phyloP scores from a whole-genome alignment of 2,797 vertebrate species.

The Channallabes apus region DNA sequence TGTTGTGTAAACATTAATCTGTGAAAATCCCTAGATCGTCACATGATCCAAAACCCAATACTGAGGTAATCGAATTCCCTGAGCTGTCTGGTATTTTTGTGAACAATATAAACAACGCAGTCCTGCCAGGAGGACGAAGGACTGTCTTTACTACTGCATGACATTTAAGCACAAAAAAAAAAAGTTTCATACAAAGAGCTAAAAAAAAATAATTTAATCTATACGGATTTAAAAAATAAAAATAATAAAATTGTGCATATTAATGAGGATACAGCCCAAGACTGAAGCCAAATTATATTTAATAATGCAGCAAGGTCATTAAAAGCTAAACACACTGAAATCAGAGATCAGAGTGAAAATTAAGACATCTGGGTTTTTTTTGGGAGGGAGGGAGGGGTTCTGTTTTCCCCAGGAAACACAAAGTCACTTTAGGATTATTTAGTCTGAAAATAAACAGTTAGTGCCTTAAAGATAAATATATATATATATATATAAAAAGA shows the following conservation, averaged over 20 bases:
- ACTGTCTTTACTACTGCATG: neutral
- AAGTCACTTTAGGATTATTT: neutral
- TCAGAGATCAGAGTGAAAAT: neutral
- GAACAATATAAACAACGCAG: neutral
- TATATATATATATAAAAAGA: too few relatives aligned
- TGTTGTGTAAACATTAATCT: neutral
- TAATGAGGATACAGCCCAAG: neutral
- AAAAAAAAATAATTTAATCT: neutral
- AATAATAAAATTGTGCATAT: neutral
- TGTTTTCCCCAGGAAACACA: neutral
- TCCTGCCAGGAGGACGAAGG: neutral
- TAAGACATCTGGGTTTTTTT: neutral
- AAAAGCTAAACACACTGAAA: too few relatives aligned
- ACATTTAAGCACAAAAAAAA: neutral
- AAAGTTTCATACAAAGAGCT: too few relatives aligned
- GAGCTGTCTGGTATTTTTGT: neutral
- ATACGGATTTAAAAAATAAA: neutral
- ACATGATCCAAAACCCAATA: conserved; percentile 5
- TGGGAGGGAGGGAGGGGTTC: too few relatives aligned
- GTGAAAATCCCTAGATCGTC: neutral
- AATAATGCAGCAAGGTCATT: neutral
- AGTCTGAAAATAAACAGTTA: neutral
- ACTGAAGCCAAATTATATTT: neutral
- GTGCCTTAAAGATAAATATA: too few relatives aligned
- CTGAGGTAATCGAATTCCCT: too few relatives aligned